These are phyloP conservation scores for Diceros bicornis DNA, from an alignment of 2,797 vertebrate species.

Conservation along the genomic window DNA sequence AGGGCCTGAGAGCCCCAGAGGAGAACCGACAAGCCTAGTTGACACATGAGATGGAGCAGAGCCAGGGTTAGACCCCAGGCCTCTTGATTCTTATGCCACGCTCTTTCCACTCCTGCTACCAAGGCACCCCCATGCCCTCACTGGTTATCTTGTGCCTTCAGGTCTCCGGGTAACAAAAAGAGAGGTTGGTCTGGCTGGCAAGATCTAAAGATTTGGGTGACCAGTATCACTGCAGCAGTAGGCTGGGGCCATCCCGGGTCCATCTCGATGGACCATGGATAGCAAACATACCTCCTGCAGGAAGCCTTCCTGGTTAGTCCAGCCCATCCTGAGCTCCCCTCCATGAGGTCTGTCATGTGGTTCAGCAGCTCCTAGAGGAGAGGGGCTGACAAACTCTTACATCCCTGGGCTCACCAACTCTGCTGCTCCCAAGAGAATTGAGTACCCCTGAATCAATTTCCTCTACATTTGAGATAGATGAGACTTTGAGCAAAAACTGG, in stretches of 20 bases:
- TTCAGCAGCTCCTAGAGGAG: not conserved
- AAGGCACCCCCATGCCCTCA: rapidly evolving
- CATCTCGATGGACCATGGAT: not conserved
- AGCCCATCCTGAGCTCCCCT: not conserved
- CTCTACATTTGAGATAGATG: not conserved
- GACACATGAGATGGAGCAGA: not conserved
- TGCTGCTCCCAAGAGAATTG: not conserved
- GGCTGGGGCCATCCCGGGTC: not conserved
- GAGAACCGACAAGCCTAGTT: not conserved
- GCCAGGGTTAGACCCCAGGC: not conserved
- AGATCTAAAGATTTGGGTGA: not conserved
- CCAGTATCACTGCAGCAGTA: not conserved
- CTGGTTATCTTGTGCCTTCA: not conserved
- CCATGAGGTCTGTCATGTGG: not conserved
- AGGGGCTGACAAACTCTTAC: not conserved
- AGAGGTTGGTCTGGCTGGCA: not conserved
- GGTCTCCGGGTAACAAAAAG: not conserved
- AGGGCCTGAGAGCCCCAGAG: not conserved
- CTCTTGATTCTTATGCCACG: too few relatives aligned
- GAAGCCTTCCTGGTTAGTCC: not conserved
- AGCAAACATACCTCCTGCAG: not conserved
- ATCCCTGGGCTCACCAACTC: not conserved
- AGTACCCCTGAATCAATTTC: not conserved
- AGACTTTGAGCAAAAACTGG: not conserved
- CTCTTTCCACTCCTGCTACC: not conserved